Conservation (phyloP, 2,888 invertebrate species). For the Cataglyphis altisquamis region DNA sequence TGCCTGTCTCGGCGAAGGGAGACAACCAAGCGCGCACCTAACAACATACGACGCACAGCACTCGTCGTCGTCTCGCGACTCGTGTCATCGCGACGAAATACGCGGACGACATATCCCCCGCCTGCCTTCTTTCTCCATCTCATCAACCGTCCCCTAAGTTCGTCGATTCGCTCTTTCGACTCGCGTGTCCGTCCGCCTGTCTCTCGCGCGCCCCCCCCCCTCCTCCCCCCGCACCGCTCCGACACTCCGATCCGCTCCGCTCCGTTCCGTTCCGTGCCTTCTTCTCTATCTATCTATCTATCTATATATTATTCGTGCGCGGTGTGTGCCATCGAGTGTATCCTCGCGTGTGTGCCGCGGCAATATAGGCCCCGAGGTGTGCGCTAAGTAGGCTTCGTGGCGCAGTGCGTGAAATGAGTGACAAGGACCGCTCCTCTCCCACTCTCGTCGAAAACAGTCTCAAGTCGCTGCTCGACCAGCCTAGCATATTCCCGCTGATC, state of each 20-base stretch:
- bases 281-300: conserved; percentile 9
- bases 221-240: conserved; percentile 21
- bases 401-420: conserved; percentile 92
- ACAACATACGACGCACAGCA: conserved; percentile 20
- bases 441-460: conserved; percentile 95
- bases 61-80: conserved; percentile 3
- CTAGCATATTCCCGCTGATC: conserved; percentile 87
- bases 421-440: conserved; percentile 96
- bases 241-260: conserved; percentile 4
- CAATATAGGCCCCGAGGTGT: conserved; percentile 61
- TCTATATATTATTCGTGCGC: conserved; percentile 52
- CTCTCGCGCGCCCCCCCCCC: conserved; percentile 33
- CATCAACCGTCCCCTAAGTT: neutral
- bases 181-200: conserved; percentile 13
- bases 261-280: conserved; percentile 38
- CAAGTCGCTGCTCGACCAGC: conserved; percentile 94
- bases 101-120: conserved; percentile 40
- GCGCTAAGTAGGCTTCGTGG: conserved; percentile 73
- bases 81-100: conserved; percentile 51
- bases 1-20: conserved; percentile 48
- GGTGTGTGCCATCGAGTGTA: conserved; percentile 66
- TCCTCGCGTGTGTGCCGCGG: conserved; percentile 66
- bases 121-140: conserved; percentile 8
- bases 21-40: conserved; percentile 57
- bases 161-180: neutral